Evolutionary conservation across 1,140 invertebrate genomes (phyloP), one percentile per base, ranked within the genome.

Genomic region (Pogonus chalceus): DNA sequence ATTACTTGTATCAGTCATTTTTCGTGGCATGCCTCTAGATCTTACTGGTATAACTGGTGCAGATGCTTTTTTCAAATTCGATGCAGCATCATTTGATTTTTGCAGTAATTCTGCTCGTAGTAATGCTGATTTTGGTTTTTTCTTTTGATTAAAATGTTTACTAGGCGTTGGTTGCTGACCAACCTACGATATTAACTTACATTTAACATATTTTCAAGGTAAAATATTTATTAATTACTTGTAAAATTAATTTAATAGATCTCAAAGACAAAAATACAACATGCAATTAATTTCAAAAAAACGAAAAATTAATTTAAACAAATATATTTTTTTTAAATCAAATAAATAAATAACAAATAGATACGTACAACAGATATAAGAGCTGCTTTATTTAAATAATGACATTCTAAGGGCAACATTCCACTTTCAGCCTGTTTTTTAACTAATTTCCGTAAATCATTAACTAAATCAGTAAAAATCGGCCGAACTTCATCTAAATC

Each of bases 1-100:
- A 75, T 81, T 76, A 92, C 89, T 92, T 56, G 90, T 90, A 69
- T 96, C 92, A 62, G 91, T 94, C 89, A 97, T 94, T 79, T 94
- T 95, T 57, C 93, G 80, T 4, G 91, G 92, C 87, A 96, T 93
- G 60, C 93, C 93, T 66, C 94, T 77, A 35, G 90, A 92, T 63
- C 92, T 76, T 0, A 96, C 82, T 23, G 94, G 93, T 51, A 96
- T 87, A 12, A 92, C 91, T 0, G 90, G 88, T 1, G 89, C 85
- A 47, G 85, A 81, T 52, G 84, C 84, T 66, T 94, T 93, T 72
- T 95, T 96, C 54, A 92, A 74, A 71, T 90, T 95, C 26, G 80
- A 87, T 18, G 88, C 83, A 14, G 87, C 90, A 72, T 98, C 94
- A 2, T 79, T 79, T 0, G 92, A 93, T 73, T 96, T 96, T 62